Base-by-base conservation (phyloP, 2,797 vertebrate genomes). In the Synaphobranchus kaupii region DNA sequence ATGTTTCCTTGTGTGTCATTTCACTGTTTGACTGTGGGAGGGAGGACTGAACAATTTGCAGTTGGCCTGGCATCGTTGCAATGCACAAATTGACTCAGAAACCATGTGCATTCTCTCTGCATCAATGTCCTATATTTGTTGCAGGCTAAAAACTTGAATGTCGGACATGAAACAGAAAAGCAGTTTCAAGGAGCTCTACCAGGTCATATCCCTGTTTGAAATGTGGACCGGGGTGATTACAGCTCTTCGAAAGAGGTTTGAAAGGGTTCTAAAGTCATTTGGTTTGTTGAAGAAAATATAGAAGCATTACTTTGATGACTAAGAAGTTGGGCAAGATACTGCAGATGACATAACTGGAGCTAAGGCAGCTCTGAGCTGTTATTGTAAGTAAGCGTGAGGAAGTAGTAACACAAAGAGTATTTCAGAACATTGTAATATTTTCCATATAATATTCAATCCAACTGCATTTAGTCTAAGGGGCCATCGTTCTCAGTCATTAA, bases 1-100 rank as follows among this genome's bases (percentile, higher is more conserved):
- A 83, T 68, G 47, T 87, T 87, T 52, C 58, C 68, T 86, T 60
- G 10, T 81, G 44, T 9, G 3, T 83, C 34, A n/a, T 52, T 52
- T 50, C 78, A 66, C 76, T 66, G 52, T n/a, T 15, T 5, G 10
- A 31, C 81, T 50, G 4, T 10, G 78, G 28, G 34, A 60, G 60
- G 66, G n/a, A 34, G 31, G 83, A 31, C 58, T 87, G 60, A 34
- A 66, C 28, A 31, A 34, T 50, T 44, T 15, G 28, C 56, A 81
- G 31, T 28, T 83, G 86, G 63, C 28, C 71, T 44, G 28, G 10
- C 78, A 50, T 81, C 10, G 25, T 50, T 50, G 78, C 50, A 48
- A 50, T 81, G 25, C 78, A 50, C 47, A 50, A 50, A 50, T 48
- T 25, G 44, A 50, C 47, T 50, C 76, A 22, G 44, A 48, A 81